These are phyloP conservation scores for Gorsachius magnificus DNA, from an alignment of 2,797 vertebrate genomes.

Conservation along the genomic window DNA sequence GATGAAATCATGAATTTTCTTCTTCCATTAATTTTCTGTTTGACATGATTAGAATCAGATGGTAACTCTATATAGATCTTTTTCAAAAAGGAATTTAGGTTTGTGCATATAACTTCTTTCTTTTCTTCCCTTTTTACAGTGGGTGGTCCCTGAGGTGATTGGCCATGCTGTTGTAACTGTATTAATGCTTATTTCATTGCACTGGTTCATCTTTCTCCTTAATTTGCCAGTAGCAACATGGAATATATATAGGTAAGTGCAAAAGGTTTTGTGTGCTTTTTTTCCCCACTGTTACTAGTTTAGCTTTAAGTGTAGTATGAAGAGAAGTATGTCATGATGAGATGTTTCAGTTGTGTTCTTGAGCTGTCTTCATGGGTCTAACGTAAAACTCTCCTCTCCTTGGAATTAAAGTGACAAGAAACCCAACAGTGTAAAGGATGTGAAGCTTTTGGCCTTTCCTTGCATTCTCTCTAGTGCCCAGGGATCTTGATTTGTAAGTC, in stretches of 20 bases:
- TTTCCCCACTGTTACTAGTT: not conserved
- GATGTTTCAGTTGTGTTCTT: not conserved
- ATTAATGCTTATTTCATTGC: conserved; percentile 93
- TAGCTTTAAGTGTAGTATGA: not conserved
- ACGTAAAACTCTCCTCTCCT: not conserved
- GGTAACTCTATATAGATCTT: not conserved
- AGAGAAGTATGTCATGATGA: not conserved
- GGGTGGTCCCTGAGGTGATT: conserved; percentile 93
- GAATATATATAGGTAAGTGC: conserved; percentile 91
- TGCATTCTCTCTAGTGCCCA: not conserved
- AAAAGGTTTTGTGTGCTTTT: not conserved
- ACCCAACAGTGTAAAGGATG: not conserved
- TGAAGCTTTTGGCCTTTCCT: not conserved
- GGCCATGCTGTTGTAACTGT: conserved; percentile 88
- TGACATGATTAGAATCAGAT: not conserved
- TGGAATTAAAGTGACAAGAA: not conserved
- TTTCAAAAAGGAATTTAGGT: not conserved
- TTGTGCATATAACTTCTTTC: not conserved
- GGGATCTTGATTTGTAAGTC: not conserved
- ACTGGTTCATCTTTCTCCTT: conserved; percentile 98
- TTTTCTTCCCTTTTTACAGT: conserved; percentile 74
- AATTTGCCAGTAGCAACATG: conserved; percentile 93
- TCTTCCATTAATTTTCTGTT: not conserved
- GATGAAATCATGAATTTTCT: not conserved
- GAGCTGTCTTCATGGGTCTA: not conserved